Evolutionary conservation across 2,113 vertebrate species (phyloP), one percentile per base, ranked within the genome.

Genomic region (Sebastes schlegelii): DNA sequence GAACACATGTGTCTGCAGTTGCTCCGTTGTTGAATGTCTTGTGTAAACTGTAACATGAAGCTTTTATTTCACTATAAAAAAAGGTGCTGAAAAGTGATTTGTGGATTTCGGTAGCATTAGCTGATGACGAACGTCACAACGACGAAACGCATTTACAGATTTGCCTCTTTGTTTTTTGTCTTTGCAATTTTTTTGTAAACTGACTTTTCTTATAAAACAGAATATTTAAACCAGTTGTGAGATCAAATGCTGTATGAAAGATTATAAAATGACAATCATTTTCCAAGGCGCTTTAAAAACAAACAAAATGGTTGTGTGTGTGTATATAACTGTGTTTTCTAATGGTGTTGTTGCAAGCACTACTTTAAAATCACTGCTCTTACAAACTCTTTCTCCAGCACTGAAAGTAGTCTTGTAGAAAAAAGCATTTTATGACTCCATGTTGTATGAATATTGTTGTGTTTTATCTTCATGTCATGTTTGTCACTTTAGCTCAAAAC

Each of bases 11-110:
- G 84, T 87, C 81, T 67, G 68, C 82, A 78, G 84, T 73, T 19
- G 48, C 75, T 88, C 66, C 66, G 2, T 75, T 19, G 66, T 73
- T 93, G 91, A 93, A 92, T 92, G 91, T 94, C 79, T 82, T 40
- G 61, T 86, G 80, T 64, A 10, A 85, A 75, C 80, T 78, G 69
- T 85, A 75, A 79, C 78, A 2, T 51, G 42, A 79, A 88, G 70
- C 79, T 80, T 84, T 88, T 68, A 67, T 74, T 82, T 87, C 65
- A 49, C 72, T 5, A 45, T 51, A 19, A n/a, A 42, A 88, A 42
- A 88, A 76, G 77, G 86, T 90, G 89, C 90, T 91, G 65, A 2
- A 42, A 74, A 23, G 82, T 45, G 51, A 81, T 86, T 69, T 43
- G 58, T 78, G 49, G n/a, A 65, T 40, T n/a, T 76, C 16, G 16